Evolutionary conservation across 2,113 vertebrate genomes (phyloP), one percentile per base, ranked within the genome.

Genomic region (Neotragus pygmaeus): DNA sequence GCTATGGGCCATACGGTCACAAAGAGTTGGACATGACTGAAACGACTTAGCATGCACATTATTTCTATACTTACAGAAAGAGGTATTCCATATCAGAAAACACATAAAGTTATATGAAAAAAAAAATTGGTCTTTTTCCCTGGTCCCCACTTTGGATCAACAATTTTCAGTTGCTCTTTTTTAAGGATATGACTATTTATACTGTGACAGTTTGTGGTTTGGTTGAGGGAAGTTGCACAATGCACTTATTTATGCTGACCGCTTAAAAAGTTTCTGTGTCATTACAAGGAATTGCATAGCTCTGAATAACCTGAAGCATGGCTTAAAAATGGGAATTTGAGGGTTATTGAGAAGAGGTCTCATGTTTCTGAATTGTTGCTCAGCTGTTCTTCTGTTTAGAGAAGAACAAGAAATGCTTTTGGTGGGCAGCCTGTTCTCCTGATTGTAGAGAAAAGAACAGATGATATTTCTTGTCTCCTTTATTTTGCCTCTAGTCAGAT

Each of bases 181-280:
- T 66, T 80, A 36, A 96, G 90, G 73, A 70, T 77, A 6, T 89
- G 57, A 75, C 45, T 94, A 64, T 85, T 94, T 70, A 45, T 27
- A 39, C 45, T 90, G 5, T 53, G 51, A 73, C n/a, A 92, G 47
- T 33, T 85, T 88, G 95, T 94, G 96, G 97, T 96, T 94, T 90
- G 33, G 16, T 64, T 19, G 57, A 90, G 33, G 95, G 96, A 98
- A 98, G 88, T 98, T 98, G 85, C 97, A 77, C 77, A 96, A 97
- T 8, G 36, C 12, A 14, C 53, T 77, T 60, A 73, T 96, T 97
- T 97, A 55, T 97, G 97, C 97, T 97, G 96, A 97, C 77, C 2
- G 5, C 21, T 91, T 81, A 94, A 94, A 60, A 97, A 92, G 60
- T 87, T 30, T 87, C 60, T 97, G 39, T 93, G 25, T 82, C 81